Evolutionary conservation across 2,113 vertebrate genomes (phyloP).

Genomic region (Grammomys dolichurus): DNA sequence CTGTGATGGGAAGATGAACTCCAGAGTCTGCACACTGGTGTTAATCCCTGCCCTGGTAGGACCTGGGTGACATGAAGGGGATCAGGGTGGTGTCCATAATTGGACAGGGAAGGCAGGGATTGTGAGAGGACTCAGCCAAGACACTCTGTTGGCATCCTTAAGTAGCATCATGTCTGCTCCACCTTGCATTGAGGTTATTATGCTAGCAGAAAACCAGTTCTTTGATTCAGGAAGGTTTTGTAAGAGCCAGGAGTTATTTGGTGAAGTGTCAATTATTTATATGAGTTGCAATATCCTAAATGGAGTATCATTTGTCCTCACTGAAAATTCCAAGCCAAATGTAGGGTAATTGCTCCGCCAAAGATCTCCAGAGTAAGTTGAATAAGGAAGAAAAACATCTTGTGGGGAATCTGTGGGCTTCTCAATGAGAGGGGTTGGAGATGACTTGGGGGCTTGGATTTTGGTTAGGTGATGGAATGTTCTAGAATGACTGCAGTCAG

Average conservation of each 20-base stretch:
- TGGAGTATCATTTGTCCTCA: not conserved
- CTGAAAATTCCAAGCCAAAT: conserved; percentile 4
- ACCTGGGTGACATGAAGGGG: conserved; percentile 27
- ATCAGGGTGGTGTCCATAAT: not conserved
- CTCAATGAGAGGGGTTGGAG: not conserved
- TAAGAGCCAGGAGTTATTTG: conserved; percentile 15
- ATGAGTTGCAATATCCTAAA: not conserved
- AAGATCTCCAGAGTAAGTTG: not conserved
- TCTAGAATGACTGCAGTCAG: not conserved
- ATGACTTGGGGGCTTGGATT: not conserved
- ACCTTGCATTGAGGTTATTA: not conserved
- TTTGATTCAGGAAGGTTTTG: not conserved
- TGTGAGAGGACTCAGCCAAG: not conserved
- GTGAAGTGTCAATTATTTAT: not conserved
- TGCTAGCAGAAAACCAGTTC: not conserved
- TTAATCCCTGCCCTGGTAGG: conserved; percentile 43
- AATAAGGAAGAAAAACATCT: not conserved
- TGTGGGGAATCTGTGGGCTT: accelerated
- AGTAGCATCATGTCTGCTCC: not conserved
- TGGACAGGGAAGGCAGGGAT: not conserved
- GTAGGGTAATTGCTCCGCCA: no score
- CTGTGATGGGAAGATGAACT: conserved; percentile 35
- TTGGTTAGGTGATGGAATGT: not conserved
- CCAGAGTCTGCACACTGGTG: conserved; percentile 32
- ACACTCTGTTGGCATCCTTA: not conserved